Evolutionary conservation across 2,797 vertebrate genomes (phyloP), one percentile per base, ranked within the genome.

Genomic region (Enteromius fasciolatus): DNA sequence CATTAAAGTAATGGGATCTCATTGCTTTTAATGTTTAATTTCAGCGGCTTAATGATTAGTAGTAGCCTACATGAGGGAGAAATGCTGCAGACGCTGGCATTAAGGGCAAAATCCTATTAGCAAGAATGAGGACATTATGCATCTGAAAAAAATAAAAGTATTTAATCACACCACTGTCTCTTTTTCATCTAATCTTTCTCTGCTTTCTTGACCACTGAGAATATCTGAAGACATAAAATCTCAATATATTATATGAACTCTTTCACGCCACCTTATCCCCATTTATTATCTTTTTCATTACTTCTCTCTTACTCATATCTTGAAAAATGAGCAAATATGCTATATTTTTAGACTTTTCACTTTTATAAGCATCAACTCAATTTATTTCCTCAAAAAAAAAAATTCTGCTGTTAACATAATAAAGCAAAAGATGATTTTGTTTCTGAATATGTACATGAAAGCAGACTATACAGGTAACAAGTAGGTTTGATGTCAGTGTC

Each of bases 11-110:
- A 54, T 57, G 70, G 31, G 10, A 67, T 78, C 80, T 74, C 69
- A 63, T 18, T 52, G 44, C 59, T 75, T 79, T 79, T 68, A 59
- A 74, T 69, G 50, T 77, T 78, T 63, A 50, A 83, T 77, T 70
- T 83, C 23, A 69, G 44, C 2, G 1, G 70, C 39, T 84, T 67
- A 48, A 74, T 74, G 41, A 79, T 57, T 52, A 80, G 36, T 52
- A 6, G 36, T 44, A n/a, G n/a, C n/a, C n/a, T n/a, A 4, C 68
- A 66, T 39, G 20, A 57, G 33, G 36, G 57, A 69, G 31, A 54
- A 57, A 80, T 48, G 54, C 39, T 73, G 68, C 52, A 61, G 67
- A 63, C 8, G 15, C 61, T 0, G n/a, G 70, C 57, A 64, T 72
- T 72, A 66, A 52, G 31, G 20, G 31, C 33, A 54, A 57, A 73